These are phyloP conservation scores for Plemyria rubiginata DNA, from an alignment of 2,888 invertebrate species.

Conservation along the genomic window DNA sequence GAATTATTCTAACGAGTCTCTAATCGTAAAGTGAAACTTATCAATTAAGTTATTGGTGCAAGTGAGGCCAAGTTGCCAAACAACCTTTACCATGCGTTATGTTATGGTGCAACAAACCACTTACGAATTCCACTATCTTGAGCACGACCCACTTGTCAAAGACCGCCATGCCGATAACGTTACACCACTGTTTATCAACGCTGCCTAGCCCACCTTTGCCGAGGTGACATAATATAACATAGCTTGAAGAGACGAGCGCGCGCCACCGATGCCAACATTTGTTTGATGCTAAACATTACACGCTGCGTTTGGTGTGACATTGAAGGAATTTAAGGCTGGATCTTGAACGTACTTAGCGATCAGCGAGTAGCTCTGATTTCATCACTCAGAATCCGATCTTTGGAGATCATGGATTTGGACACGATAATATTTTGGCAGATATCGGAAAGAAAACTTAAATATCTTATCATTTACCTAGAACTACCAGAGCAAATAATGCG, in stretches of 20 bases:
- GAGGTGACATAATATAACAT: conserved; percentile 54
- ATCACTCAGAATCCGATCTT: conserved; percentile 18
- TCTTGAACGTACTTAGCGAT: conserved; percentile 40
- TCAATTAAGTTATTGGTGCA: conserved; percentile 10
- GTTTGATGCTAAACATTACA: conserved; percentile 66
- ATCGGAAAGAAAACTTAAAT: neutral
- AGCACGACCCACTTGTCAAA: conserved; percentile 84
- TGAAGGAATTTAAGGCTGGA: conserved; percentile 56
- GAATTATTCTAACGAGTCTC: neutral
- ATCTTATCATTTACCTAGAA: conserved; percentile 1
- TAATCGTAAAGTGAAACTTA: neutral
- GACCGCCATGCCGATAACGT: conserved; percentile 67
- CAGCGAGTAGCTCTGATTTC: conserved; percentile 30
- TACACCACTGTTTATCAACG: conserved; percentile 48
- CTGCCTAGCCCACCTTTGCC: conserved; percentile 43
- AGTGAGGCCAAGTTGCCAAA: conserved; percentile 44
- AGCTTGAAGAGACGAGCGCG: conserved; percentile 61
- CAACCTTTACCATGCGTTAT: conserved; percentile 43
- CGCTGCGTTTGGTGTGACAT: conserved; percentile 62
- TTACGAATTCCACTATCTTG: conserved; percentile 82
- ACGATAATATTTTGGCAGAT: neutral
- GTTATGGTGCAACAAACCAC: conserved; percentile 64
- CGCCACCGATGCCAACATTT: conserved; percentile 62
- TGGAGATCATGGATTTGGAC: conserved; percentile 11
- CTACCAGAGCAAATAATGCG: conserved; percentile 6